A percentile compares a stretch with the other conserved stretches of the same genome.
Evolutionary conservation across 1,140 invertebrate genomes (phyloP).

Genomic region (Heliconius hewitsoni): DNA sequence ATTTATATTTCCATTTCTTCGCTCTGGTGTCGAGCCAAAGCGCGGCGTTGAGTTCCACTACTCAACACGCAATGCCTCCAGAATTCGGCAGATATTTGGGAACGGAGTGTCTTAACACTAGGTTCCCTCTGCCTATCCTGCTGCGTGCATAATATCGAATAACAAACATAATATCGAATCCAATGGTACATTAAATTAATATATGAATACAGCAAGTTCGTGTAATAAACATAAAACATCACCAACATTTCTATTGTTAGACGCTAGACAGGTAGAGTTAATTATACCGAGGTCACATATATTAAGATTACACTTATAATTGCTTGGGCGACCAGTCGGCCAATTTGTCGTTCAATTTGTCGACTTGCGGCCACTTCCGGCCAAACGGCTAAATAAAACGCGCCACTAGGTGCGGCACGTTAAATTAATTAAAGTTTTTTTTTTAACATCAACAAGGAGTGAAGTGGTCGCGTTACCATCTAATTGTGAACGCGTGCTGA

Average conservation of each 20-base stretch:
- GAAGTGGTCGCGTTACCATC: constrained; percentile 45
- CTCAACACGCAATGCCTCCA: no score
- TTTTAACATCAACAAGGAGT: constrained; percentile 55
- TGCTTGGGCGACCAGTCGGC: constrained; percentile 38
- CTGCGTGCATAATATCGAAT: no score
- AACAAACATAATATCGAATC: no score
- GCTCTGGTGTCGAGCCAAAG: no score
- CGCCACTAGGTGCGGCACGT: constrained; percentile 45
- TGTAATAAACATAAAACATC: constrained; percentile 2
- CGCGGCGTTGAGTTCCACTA: no score
- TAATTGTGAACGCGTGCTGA: constrained; percentile 48
- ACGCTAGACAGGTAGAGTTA: constrained; percentile 37
- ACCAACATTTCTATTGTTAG: constrained; percentile 33
- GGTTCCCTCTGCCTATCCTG: no score
- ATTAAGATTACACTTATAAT: constrained; percentile 51
- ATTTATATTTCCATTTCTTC: no score
- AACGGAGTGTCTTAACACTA: no score
- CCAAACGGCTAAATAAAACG: constrained; percentile 46
- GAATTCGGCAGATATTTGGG: no score
- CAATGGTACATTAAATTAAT: no score
- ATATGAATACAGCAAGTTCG: neutral
- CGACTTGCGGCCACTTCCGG: constrained; percentile 46
- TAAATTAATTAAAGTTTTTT: constrained; percentile 56
- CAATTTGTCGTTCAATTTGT: constrained; percentile 41
- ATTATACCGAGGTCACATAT: constrained; percentile 44